Base-by-base conservation (phyloP, 2,888 invertebrate species). In the Cantharis rufa region DNA sequence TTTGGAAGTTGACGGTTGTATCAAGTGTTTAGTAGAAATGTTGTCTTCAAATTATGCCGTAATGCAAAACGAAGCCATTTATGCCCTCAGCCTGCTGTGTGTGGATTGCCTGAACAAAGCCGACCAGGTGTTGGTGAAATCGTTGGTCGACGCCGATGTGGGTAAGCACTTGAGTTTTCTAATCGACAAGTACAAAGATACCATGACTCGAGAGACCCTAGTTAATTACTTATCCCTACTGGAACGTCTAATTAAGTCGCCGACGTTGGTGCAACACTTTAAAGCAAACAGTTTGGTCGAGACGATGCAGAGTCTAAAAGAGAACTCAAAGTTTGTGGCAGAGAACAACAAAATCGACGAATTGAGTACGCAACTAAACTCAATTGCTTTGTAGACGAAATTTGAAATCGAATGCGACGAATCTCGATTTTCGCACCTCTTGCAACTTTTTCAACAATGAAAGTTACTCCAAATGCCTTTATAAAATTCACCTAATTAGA, bases 61-160 rank as follows among this genome's bases (percentile, higher is more conserved):
- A 27, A 97, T 97, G 97, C 95, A 95, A 86, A 94, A 94, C 86
- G 95, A 96, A 88, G 94, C 95, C 0, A 90, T 95, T 74, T 89
- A 93, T 82, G 93, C 95, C 48, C 89, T 95, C 74, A 93, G 92
- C 80, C 90, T 95, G 62, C 88, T 95, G 10, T 88, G 88, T 28
- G 85, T 87, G 0, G 87, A 88, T 69, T 86, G 86, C 73, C 83
- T 87, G 3, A 63, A 69, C 69, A 70, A 73, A 1, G 64, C 62
- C 61, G 18, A 18, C 21, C 15, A 69, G 69, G 18, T 69, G 18
- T 62, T 77, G 24, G 72, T 69, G 27, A 27, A 70, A 63, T n/a
- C 75, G n/a, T 74, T 81, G 27, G 77, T 86, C 48, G 80, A 84
- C 18, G 84, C 86, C 0, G 84, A 86, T 76, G 82, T 87, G 63